These are phyloP conservation scores for Hyla sarda DNA, from an alignment of 2,113 vertebrate genomes.

Conservation along the genomic window DNA sequence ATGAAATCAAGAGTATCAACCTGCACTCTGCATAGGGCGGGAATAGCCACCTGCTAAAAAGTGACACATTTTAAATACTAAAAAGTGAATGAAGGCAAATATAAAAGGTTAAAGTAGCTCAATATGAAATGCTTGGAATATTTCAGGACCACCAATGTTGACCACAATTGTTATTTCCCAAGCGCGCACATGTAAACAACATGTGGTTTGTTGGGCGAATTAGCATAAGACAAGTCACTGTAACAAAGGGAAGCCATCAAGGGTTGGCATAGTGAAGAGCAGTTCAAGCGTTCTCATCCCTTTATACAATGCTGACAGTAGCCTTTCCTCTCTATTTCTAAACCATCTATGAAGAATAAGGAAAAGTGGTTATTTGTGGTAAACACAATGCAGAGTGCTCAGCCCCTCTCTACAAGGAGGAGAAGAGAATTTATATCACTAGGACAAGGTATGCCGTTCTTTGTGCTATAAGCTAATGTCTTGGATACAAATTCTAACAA, in stretches of 20 bases:
- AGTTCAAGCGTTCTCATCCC: constrained; percentile 70
- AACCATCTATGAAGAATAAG: not conserved
- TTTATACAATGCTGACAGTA: not conserved
- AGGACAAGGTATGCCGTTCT: not conserved
- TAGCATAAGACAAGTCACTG: constrained; percentile 78
- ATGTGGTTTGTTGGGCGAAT: constrained; percentile 72
- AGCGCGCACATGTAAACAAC: constrained; percentile 69
- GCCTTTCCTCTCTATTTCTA: not conserved
- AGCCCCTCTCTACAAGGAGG: not conserved
- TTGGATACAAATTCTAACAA: not conserved
- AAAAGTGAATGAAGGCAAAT: not conserved
- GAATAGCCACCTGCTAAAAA: not conserved
- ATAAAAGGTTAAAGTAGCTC: not conserved
- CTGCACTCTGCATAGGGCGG: too few relatives aligned
- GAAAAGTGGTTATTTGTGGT: constrained; percentile 18
- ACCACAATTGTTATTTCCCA: constrained; percentile 68
- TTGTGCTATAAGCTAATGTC: not conserved
- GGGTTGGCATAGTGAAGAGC: constrained; percentile 73
- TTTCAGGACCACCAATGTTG: constrained; percentile 73
- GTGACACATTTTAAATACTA: not conserved
- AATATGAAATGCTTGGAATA: not conserved
- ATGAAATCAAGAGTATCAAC: not conserved
- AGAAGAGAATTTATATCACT: not conserved
- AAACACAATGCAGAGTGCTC: not conserved
- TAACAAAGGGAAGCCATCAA: constrained; percentile 70